A percentile compares a stretch with the other conserved stretches of the same genome.
These are phyloP conservation scores for Loris lydekkerianus DNA, from an alignment of 2,797 vertebrate species.

Conservation along the genomic window DNA sequence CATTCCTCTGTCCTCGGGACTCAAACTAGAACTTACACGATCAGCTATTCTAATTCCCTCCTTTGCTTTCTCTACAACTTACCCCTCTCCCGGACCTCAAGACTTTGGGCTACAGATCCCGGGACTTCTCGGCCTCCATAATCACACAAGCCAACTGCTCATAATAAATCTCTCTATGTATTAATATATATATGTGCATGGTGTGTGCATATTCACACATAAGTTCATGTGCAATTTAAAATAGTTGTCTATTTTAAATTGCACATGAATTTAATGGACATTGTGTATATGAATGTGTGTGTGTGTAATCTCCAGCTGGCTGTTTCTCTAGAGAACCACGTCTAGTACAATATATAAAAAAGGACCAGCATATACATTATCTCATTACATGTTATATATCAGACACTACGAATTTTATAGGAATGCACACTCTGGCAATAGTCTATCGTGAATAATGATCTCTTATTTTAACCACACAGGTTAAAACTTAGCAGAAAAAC, in stretches of 20 bases:
- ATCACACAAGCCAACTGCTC: neutral
- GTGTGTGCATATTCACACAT: no score
- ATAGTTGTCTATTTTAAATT: no score
- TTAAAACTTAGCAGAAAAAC: constrained; percentile 36
- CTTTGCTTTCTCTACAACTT: neutral
- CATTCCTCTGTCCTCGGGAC: neutral
- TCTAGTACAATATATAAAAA: neutral
- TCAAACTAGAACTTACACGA: neutral
- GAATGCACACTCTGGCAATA: neutral
- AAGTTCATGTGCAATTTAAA: no score
- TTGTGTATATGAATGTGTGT: neutral
- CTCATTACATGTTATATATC: constrained; percentile 54
- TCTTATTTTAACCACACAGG: neutral
- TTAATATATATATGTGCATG: no score
- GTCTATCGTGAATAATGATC: neutral
- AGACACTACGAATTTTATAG: neutral
- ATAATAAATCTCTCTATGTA: neutral
- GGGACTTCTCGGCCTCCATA: neutral
- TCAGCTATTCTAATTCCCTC: neutral
- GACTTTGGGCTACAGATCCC: neutral
- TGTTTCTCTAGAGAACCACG: neutral
- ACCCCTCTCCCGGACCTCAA: neutral
- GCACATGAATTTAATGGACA: no score
- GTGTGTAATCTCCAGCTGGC: neutral
- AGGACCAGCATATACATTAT: neutral